Evolutionary conservation across 1,140 invertebrate genomes (phyloP), one percentile per base, ranked within the genome.

Genomic region (Andrena cerasifolii): DNA sequence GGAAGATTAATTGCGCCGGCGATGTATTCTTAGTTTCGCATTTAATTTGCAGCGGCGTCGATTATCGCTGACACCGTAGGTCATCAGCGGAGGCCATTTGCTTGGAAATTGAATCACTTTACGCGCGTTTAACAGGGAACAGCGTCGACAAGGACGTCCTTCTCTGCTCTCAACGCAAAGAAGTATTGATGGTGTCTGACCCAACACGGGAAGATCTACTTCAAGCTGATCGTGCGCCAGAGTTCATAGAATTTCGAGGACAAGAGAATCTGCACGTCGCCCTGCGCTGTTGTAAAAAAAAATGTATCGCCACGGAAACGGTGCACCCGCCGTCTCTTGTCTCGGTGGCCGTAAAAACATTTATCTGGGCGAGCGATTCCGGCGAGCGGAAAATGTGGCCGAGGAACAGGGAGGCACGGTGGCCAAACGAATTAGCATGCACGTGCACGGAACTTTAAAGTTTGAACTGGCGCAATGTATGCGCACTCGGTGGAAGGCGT

Each of bases 381-480:
- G 58, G 56, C 66, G 33, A 72, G 54, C 33, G 58, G 36, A 33
- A 75, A 72, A 82, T 51, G 63, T 71, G 56, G 16, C 31, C 66
- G 71, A 58, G 40, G 78, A 79, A 61, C 24, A 47, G 45, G 49
- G 72, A 67, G 45, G 49, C 51, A 47, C 54, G 45, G 21, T 28
- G 51, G 56, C n/a, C 36, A 36, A 18, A 4, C 43, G 67, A 78
- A 83, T 83, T 82, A 83, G 79, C 74, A 83, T 83, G 81, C 79
- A 45, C 73, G 65, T 56, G 79, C 80, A 82, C 79, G 81, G 61
- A 78, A 81, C 73, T 45, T 47, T 65, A 8, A 47, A 43, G 45
- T 65, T 47, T 49, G 16, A 28, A 28, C 40, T 49, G 45, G 26
- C 43, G 43, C 26, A 49, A 28, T 28, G 45, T 65, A 65, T 40